A percentile compares a stretch with the other conserved stretches of the same genome.
Evolutionary conservation across 2,888 invertebrate species (phyloP).

Genomic region (Tipula lateralis): DNA sequence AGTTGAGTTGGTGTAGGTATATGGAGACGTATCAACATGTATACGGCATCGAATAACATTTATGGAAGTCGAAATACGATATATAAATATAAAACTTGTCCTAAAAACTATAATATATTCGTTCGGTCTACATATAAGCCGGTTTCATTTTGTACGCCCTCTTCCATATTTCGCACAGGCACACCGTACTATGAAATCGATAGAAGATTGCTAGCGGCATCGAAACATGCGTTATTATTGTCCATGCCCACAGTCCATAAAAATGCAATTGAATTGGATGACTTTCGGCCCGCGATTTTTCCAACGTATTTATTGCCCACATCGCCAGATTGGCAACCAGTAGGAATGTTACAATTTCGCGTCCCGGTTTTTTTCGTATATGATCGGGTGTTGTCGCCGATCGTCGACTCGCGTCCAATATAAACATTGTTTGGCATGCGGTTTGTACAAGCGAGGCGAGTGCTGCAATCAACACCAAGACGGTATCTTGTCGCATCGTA

Average conservation of each 20-base stretch:
- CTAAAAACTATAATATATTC: background rate
- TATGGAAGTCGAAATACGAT: background rate
- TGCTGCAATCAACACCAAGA: slow-evolving; percentile 77
- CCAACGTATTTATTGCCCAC: slow-evolving; percentile 85
- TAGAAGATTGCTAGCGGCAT: slow-evolving; percentile 92
- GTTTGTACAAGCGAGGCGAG: slow-evolving; percentile 83
- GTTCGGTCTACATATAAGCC: slow-evolving; percentile 66
- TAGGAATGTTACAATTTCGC: slow-evolving; percentile 90
- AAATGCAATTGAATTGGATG: slow-evolving; percentile 89
- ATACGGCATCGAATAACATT: background rate
- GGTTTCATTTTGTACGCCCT: slow-evolving; percentile 89
- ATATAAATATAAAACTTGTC: background rate
- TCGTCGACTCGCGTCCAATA: slow-evolving; percentile 82
- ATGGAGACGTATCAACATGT: background rate
- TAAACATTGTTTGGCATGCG: slow-evolving; percentile 84
- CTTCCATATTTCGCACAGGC: slow-evolving; percentile 95
- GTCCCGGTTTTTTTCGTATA: slow-evolving; percentile 79
- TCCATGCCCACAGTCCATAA: slow-evolving; percentile 93
- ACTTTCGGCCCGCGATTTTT: slow-evolving; percentile 84
- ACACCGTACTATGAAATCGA: slow-evolving; percentile 91
- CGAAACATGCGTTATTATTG: slow-evolving; percentile 89
- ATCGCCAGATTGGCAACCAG: slow-evolving; percentile 85
- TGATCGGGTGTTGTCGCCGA: slow-evolving; percentile 77
- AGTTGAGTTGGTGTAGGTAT: background rate
- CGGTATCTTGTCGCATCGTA: slow-evolving; percentile 72